Conservation (phyloP, 2,797 vertebrate species). For the Oophaga sylvatica region DNA sequence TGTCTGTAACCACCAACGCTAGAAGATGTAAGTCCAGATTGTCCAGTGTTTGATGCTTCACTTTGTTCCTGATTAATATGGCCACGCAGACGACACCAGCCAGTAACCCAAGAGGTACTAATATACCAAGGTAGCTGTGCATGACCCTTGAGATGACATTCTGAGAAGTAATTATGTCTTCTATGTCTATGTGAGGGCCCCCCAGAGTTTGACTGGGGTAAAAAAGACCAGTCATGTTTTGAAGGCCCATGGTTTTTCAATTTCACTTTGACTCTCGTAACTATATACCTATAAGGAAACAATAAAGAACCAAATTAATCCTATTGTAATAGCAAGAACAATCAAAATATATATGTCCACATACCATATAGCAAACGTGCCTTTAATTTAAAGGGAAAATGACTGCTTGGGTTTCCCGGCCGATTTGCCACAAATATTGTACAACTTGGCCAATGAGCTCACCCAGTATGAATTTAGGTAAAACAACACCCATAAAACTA, state of each 20-base stretch:
- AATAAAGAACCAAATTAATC: neutral
- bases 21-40: constrained; percentile 73
- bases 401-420: too few relatives aligned
- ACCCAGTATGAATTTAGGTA: too few relatives aligned
- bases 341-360: neutral
- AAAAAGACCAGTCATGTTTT: constrained; percentile 68
- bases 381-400: too few relatives aligned
- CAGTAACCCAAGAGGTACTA: constrained; percentile 71
- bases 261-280: neutral
- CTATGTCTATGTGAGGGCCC: neutral
- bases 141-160: constrained; percentile 75
- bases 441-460: too few relatives aligned
- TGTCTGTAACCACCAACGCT: constrained; percentile 74
- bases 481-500: too few relatives aligned
- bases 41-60: constrained; percentile 62
- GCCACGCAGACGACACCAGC: constrained; percentile 73
- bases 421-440: too few relatives aligned
- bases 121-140: constrained; percentile 71
- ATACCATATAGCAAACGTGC: neutral
- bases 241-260: constrained; percentile 61
- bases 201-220: constrained; percentile 68
- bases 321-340: neutral
- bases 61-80: constrained; percentile 72
- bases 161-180: constrained; percentile 69
- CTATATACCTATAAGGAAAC: neutral